Evolutionary conservation across 2,888 invertebrate genomes (phyloP), one percentile per base, ranked within the genome.

Genomic region (Xestia xanthographa): DNA sequence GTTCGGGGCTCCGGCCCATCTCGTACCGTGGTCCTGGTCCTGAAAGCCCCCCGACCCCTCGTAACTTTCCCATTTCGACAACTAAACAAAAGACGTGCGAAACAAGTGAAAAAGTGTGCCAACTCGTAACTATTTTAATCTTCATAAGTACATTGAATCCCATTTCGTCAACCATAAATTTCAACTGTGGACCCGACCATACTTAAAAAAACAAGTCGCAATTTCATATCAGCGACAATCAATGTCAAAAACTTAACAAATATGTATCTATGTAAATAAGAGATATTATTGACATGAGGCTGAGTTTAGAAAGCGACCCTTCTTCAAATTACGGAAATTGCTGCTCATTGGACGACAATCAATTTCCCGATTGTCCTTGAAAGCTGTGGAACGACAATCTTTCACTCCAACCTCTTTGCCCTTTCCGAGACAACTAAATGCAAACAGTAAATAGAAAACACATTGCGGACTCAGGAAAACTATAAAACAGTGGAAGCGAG

Each of bases 401-500:
- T 48, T 17, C 62, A 22, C 45, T 66, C 34, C 41, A 53, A 83
- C 20, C 65, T 38, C 53, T 84, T 67, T 29, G 29, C 34, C 67
- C 38, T 73, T 60, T 72, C 20, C 38, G 12, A 60, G 29, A 48
- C 45, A 63, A 34, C 70, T 82, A 62, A 82, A 74, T 75, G 67
- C 76, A 66, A 82, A 74, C 63, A 67, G 29, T 56, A 68, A 70
- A 68, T 65, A 63, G 26, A 72, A 81, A 50, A 50, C 62, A 72
- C 65, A 71, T 63, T 69, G 62, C 58, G 2, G 22, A 86, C 48
- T 72, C 73, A 50, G 65, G 74, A 73, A 86, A 84, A 86, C 84
- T 79, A 86, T 84, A 86, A 86, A 83, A 83, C 80, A 84, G 50
- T 50, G 73, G 60, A 60, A 69, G 50, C 0, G 74, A 79, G 58